phyloP scores from a whole-genome alignment of 2,797 vertebrate species.

The Hydrolagus colliei region DNA sequence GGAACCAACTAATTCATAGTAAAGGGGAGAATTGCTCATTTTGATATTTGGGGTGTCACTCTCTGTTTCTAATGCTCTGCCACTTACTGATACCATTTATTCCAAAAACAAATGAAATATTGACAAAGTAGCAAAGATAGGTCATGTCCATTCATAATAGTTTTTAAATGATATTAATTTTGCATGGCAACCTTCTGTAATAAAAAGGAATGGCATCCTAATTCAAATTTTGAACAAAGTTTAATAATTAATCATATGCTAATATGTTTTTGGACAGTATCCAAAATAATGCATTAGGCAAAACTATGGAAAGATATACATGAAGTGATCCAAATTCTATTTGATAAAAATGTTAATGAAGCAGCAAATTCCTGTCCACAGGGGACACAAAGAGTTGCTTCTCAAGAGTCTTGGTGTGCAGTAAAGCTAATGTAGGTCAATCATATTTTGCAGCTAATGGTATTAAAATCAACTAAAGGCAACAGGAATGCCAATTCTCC shows the following conservation, averaged over 20 bases:
- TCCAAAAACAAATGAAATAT: background rate
- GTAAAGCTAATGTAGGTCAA: background rate
- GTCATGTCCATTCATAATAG: background rate
- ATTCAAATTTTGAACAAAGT: background rate
- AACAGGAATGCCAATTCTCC: background rate
- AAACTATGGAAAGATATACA: conserved; percentile 26
- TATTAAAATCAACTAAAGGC: background rate
- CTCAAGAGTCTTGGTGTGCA: background rate
- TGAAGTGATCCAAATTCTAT: background rate
- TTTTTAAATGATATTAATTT: background rate
- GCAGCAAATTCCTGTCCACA: background rate
- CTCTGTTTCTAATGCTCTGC: too few species aligned
- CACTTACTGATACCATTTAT: too few species aligned
- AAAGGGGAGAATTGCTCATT: too few species aligned
- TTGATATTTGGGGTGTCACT: too few species aligned
- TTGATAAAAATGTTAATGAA: conserved; percentile 15
- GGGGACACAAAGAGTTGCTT: background rate
- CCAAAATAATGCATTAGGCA: conserved; percentile 23
- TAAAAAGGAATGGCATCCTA: background rate
- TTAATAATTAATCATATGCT: background rate
- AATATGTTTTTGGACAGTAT: background rate
- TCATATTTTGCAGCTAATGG: background rate
- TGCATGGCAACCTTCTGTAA: background rate
- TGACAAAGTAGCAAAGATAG: background rate
- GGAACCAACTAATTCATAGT: too few species aligned